Base-by-base conservation (phyloP, 2,888 invertebrate genomes). In the Nipponacmea schrenckii region DNA sequence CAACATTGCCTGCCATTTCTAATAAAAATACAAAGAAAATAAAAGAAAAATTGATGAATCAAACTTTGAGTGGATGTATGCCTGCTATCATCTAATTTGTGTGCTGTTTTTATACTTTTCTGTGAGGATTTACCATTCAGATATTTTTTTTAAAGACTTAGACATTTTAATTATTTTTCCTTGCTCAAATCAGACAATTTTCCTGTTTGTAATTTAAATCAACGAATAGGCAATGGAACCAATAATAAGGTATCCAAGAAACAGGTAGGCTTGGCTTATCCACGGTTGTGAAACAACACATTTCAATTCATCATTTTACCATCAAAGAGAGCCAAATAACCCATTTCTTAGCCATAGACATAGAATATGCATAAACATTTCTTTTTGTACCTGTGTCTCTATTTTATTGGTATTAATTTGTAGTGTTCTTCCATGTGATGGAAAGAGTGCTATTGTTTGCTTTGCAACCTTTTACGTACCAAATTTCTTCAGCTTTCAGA, bases 341-440 rank as follows among this genome's bases (percentile, higher is more conserved):
- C 39, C 56, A 24, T 56, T 56, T 56, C 56, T 56, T 56, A 56
- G 56, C 56, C 56, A 56, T 56, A 24, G 56, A 56, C 39, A 39
- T 39, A 39, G 39, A 56, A 56, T 56, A 56, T 56, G 56, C 56
- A 56, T 56, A 56, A 56, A 39, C 39, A 39, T 39, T 39, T 39
- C 39, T 39, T 39, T 39, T 39, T 39, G 39, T 39, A 39, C 39
- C 39, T 39, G 39, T 39, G 39, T 39, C 39, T 39, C 39, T 39
- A 8, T 39, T 5, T 39, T 8, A 39, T 39, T 39, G 39, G 39
- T 39, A 39, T 39, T 39, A 39, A 39, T 39, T 39, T 39, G 39
- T 39, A 39, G 39, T 39, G 39, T 5, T 39, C 39, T 39, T 39
- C 39, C 39, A 39, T 39, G 39, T 39, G 39, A 39, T 39, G 39